Percentiles rank a stretch among this genome's conserved stretches.
Evolutionary conservation across 2,113 vertebrate species (phyloP).

Genomic region (Mustelus asterias): DNA sequence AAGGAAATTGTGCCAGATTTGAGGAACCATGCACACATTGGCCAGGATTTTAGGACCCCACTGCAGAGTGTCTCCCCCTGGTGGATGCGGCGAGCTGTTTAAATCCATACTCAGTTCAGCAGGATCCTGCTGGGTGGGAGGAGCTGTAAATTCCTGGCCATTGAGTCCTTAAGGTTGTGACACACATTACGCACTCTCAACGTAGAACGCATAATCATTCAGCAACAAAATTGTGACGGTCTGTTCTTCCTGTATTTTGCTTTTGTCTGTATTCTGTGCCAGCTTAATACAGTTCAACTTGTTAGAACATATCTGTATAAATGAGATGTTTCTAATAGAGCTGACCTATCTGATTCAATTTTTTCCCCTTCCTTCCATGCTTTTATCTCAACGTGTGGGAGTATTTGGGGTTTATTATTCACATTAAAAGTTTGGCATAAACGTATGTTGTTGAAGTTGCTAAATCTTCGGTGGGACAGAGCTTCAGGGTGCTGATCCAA

Average conservation of each 20-base stretch:
- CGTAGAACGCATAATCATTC: neutral
- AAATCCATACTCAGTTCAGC: too few species aligned
- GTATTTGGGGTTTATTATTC: neutral
- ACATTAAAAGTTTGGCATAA: neutral
- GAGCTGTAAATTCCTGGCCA: too few species aligned
- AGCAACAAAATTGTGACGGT: neutral
- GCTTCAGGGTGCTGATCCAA: neutral
- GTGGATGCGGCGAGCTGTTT: too few species aligned
- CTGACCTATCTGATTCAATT: neutral
- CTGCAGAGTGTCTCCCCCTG: too few species aligned
- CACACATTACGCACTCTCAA: neutral
- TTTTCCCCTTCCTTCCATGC: neutral
- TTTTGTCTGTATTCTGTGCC: neutral
- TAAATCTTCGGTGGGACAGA: neutral
- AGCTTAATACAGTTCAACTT: too few species aligned
- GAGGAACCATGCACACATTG: neutral
- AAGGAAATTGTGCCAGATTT: neutral
- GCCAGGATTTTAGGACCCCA: too few species aligned
- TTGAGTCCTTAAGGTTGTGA: neutral
- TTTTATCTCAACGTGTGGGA: too few species aligned
- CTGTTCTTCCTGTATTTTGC: neutral
- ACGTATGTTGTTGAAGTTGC: neutral
- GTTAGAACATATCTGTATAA: neutral
- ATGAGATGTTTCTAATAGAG: neutral
- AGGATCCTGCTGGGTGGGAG: too few species aligned